Evolutionary conservation across 2,113 vertebrate species (phyloP), one percentile per base, ranked within the genome.

Genomic region (Harpagus bidentatus): DNA sequence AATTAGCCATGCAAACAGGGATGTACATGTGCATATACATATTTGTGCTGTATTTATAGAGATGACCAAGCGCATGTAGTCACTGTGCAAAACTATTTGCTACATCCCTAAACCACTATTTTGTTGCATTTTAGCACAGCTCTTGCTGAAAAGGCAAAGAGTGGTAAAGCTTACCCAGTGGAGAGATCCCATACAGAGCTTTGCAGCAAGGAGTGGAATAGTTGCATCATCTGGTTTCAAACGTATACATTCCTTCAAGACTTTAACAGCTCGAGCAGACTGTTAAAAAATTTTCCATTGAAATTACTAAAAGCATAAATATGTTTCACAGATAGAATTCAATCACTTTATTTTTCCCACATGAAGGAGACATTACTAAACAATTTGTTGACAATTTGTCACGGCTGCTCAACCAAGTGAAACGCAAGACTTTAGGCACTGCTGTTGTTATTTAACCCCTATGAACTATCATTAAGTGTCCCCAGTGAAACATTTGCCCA

Each of bases 261-360:
- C 99, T 95, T 99, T 99, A 71, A 99, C 99, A 1, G 99, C 99
- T 38, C 99, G 99, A 18, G 99, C 99, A 21, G 99, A 99, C 99
- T 99, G 93, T 95, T 67, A 82, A 94, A 95, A 95, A 97, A 96
- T 70, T 31, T 83, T 25, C 72, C 90, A 74, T 16, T 95, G 87
- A 81, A 96, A 96, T 86, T 82, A 96, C 55, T 89, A 89, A 82
- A 81, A 87, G 18, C n/a, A 76, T 72, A 53, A 85, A n/a, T 43
- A 74, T 6, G 10, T 83, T 89, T 83, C 73, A 87, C 47, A 91
- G 32, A 66, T 7, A 83, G 32, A 88, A 79, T 92, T 72, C 16
- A 40, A 79, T n/a, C 13, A 48, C 34, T 81, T 80, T 34, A 50
- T 66, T 91, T 88, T 65, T 71, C 48, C 45, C 36, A 80, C 5